Conservation (phyloP, 2,888 invertebrate species). For the Caenorhabditis afra region DNA sequence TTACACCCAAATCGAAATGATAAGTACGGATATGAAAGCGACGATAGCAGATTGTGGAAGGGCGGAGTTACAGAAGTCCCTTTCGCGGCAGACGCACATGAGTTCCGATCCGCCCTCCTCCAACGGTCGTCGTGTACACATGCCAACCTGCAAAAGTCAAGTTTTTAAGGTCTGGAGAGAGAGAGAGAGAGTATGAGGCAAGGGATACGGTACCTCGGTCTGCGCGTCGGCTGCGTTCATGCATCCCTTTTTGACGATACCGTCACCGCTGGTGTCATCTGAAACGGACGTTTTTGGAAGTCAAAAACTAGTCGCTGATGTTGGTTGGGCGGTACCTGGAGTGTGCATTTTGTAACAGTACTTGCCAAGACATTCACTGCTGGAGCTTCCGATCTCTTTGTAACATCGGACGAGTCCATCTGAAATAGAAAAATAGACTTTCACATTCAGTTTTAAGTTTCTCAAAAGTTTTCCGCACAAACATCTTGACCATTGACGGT, state of each 20-base stretch:
- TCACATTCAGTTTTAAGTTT: no score
- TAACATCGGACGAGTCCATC: slow-evolving; percentile 29
- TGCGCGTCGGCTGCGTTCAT: slow-evolving; percentile 52
- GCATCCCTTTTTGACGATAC: slow-evolving; percentile 54
- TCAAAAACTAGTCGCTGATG: no score
- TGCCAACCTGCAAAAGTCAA: slow-evolving; percentile 50
- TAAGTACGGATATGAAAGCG: not conserved
- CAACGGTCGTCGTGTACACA: slow-evolving; percentile 41
- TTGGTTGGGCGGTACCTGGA: slow-evolving; percentile 22
- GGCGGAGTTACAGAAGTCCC: slow-evolving; percentile 35
- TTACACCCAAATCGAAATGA: no score
- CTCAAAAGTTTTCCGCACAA: no score
- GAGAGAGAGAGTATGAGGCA: not conserved
- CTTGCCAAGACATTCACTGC: slow-evolving; percentile 33
- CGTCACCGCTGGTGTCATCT: slow-evolving; percentile 30
- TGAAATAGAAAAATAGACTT: slow-evolving; percentile 17
- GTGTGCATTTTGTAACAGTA: slow-evolving; percentile 52
- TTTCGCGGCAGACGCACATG: slow-evolving; percentile 47
- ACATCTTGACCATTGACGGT: no score
- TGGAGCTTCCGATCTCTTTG: slow-evolving; percentile 28
- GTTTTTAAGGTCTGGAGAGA: not conserved
- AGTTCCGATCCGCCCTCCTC: slow-evolving; percentile 42
- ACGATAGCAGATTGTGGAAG: not conserved
- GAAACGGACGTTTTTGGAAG: slow-evolving; percentile 13
- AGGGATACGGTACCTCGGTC: slow-evolving; percentile 16